These are phyloP conservation scores for Drosophila yakuba DNA, from an alignment of 1,140 invertebrate species.

Conservation along the genomic window DNA sequence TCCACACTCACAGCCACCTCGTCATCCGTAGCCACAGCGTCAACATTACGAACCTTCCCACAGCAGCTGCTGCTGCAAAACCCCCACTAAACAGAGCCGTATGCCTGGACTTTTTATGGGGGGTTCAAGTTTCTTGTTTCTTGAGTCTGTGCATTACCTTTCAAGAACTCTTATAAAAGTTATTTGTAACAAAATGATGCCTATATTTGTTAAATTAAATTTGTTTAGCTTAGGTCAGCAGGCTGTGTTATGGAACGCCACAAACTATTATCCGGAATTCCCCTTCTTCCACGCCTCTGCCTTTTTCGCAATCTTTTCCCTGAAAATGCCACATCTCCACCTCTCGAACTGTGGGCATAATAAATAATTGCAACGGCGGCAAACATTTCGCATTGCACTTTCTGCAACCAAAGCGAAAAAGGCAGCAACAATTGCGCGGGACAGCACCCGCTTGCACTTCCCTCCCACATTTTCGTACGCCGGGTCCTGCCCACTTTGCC, in stretches of 20 bases:
- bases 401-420: slow-evolving; percentile 79
- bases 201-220: too few species aligned
- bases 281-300: neutral
- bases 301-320: slow-evolving; percentile 3
- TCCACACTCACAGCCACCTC: slow-evolving; percentile 25
- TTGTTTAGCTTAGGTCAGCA: neutral
- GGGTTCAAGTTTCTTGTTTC: too few species aligned
- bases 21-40: slow-evolving; percentile 29
- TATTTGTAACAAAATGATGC: too few species aligned
- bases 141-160: too few species aligned
- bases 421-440: slow-evolving; percentile 39
- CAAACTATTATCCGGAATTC: neutral
- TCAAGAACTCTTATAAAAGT: too few species aligned
- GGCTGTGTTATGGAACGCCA: neutral
- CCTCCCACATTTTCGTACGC: slow-evolving; percentile 15
- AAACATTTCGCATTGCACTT: slow-evolving; percentile 79
- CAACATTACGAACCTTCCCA: slow-evolving; percentile 48
- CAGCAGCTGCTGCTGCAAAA: slow-evolving; percentile 45
- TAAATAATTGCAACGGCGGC: slow-evolving; percentile 80
- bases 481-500: slow-evolving; percentile 24
- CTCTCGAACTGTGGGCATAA: slow-evolving; percentile 56
- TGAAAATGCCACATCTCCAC: slow-evolving; percentile 12
- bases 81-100: slow-evolving; percentile 10
- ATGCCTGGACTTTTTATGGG: neutral
- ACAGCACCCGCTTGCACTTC: slow-evolving; percentile 6